Percentiles rank a stretch among this genome's conserved stretches.
Conservation (phyloP, 2,888 invertebrate species). For the Agrilus mali region DNA sequence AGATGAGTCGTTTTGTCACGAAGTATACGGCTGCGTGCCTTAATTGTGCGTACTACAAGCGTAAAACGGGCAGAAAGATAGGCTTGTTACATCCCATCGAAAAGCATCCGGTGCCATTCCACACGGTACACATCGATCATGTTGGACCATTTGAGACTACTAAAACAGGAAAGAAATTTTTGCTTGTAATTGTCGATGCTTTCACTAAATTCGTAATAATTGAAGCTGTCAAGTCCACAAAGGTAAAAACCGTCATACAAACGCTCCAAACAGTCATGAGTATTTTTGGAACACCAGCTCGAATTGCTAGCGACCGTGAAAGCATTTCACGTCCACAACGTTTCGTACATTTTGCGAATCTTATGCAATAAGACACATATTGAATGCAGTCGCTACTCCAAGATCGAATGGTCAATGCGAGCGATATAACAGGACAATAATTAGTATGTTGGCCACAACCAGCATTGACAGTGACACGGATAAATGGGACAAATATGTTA, state of each 20-base stretch:
- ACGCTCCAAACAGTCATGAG: background rate
- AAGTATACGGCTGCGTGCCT: constrained; percentile 27
- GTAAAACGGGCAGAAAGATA: constrained; percentile 14
- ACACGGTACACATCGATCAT: constrained; percentile 30
- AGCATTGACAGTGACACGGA: constrained; percentile 10
- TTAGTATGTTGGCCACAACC: constrained; percentile 11
- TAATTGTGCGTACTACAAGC: constrained; percentile 24
- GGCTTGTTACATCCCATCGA: constrained; percentile 26
- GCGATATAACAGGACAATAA: constrained; percentile 14
- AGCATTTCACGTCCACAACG: too few species aligned
- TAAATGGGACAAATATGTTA: constrained; percentile 17
- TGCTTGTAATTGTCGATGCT: too few species aligned
- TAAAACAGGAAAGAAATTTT: too few species aligned
- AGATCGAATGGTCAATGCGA: constrained; percentile 19
- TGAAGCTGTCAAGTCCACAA: too few species aligned
- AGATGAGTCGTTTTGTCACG: constrained; percentile 22
- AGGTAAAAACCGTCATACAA: too few species aligned
- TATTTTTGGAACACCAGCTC: constrained; percentile 12
- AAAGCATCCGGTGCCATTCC: constrained; percentile 25
- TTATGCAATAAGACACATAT: constrained; percentile 15
- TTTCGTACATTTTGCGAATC: constrained; percentile 16
- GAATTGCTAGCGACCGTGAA: constrained; percentile 18
- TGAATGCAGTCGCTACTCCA: constrained; percentile 13
- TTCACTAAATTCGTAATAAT: too few species aligned
- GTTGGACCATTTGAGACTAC: constrained; percentile 27